phyloP scores from a whole-genome alignment of 2,113 vertebrate genomes.

The Phrynosoma blainvillii region DNA sequence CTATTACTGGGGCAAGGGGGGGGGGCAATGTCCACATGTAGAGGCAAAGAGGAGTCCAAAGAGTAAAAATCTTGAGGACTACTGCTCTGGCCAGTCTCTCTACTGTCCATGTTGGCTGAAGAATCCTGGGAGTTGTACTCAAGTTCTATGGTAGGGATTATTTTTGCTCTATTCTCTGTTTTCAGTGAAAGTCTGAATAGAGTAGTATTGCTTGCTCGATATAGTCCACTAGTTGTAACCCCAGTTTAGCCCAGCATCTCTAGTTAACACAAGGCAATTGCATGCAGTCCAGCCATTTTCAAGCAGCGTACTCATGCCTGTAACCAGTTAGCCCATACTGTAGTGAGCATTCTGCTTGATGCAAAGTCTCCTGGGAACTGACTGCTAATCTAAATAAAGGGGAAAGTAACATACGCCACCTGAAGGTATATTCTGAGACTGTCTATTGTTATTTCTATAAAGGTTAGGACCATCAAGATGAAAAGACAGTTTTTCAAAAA shows the following conservation, averaged over 20 bases:
- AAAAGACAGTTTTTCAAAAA: neutral
- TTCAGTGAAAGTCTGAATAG: neutral
- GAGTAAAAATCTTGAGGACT: too few relatives aligned
- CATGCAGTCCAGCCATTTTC: neutral
- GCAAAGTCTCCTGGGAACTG: neutral
- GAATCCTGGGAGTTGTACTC: too few relatives aligned
- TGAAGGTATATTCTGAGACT: conserved; percentile 35
- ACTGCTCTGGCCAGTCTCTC: too few relatives aligned
- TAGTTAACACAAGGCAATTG: neutral
- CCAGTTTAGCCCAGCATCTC: neutral
- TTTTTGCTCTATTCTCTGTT: too few relatives aligned
- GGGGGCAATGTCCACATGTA: too few relatives aligned
- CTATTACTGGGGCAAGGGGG: too few relatives aligned
- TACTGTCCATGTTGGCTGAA: too few relatives aligned
- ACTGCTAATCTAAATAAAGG: neutral
- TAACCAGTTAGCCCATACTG: neutral
- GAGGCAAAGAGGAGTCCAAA: too few relatives aligned
- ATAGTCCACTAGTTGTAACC: neutral
- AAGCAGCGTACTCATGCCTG: neutral
- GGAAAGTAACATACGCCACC: neutral
- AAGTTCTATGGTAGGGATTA: too few relatives aligned
- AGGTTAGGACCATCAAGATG: neutral
- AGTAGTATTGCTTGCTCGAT: neutral
- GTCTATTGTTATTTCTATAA: neutral
- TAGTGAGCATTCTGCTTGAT: neutral